phyloP scores from a whole-genome alignment of 53 echinoderm and acorn worm genomes.

The Hippasteria phrygiana region DNA sequence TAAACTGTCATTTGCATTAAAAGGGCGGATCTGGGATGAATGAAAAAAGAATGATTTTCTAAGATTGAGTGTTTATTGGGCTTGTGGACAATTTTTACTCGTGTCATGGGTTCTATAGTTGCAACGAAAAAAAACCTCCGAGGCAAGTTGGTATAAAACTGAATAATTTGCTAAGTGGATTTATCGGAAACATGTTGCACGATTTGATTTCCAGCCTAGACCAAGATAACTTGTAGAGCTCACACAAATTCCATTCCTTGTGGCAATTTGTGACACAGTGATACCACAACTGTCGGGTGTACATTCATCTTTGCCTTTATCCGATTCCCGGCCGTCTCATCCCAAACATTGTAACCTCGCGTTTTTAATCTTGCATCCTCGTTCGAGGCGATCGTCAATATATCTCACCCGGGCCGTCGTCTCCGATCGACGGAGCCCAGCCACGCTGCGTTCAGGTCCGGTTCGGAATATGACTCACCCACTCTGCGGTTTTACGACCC shows the following conservation, averaged over 20 bases:
- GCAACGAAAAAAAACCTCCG: too few relatives aligned
- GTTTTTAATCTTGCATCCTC: not conserved
- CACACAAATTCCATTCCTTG: not conserved
- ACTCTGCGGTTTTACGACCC: conserved; percentile 54
- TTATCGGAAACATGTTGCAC: not conserved
- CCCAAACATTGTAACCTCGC: not conserved
- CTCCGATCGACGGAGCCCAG: not conserved
- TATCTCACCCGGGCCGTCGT: not conserved
- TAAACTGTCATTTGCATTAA: too few relatives aligned
- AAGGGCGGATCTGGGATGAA: too few relatives aligned
- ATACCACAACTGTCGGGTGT: not conserved
- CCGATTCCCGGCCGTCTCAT: not conserved
- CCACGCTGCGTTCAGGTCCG: conserved; percentile 14
- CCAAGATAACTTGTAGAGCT: not conserved
- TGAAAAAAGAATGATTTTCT: too few relatives aligned
- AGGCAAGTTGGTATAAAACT: too few relatives aligned
- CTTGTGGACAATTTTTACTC: too few relatives aligned
- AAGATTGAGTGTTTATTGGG: too few relatives aligned
- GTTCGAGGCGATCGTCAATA: not conserved
- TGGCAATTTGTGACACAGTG: not conserved
- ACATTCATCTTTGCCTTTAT: not conserved
- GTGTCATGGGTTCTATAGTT: too few relatives aligned
- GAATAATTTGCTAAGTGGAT: not conserved
- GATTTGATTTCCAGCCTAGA: not conserved
- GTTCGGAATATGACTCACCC: conserved; percentile 27